phyloP scores from a whole-genome alignment of 2,888 invertebrate species.

The Cosmorhoe ocellata region DNA sequence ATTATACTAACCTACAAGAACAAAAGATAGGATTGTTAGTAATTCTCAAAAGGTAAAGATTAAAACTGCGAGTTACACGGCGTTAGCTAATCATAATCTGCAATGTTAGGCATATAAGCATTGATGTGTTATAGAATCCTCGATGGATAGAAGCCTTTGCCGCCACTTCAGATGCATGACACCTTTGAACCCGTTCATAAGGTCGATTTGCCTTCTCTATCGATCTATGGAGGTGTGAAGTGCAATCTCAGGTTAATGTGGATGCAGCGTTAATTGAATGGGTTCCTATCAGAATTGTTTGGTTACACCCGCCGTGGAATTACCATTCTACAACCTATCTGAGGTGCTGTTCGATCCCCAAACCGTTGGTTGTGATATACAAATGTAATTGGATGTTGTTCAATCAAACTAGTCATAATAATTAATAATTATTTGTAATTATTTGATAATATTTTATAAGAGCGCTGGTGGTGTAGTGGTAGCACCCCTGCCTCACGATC shows the following conservation, averaged over 20 bases:
- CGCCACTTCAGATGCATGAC: constrained; percentile 5
- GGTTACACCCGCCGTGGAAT: constrained; percentile 33
- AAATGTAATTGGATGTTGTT: too few species aligned
- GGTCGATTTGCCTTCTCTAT: constrained; percentile 7
- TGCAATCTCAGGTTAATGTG: constrained; percentile 33
- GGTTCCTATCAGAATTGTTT: constrained; percentile 39
- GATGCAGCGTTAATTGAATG: constrained; percentile 49
- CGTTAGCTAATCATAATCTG: too few species aligned
- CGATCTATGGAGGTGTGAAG: constrained; percentile 21
- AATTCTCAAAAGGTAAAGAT: too few species aligned
- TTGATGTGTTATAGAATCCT: too few species aligned
- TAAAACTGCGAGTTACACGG: too few species aligned
- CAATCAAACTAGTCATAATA: too few species aligned
- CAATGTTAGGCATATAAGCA: too few species aligned
- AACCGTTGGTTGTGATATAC: constrained; percentile 12
- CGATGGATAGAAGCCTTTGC: too few species aligned
- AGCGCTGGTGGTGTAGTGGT: too few species aligned
- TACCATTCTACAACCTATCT: constrained; percentile 6
- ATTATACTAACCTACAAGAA: background rate
- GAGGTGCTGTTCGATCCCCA: background rate
- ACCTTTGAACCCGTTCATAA: constrained; percentile 5
- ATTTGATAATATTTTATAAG: too few species aligned
- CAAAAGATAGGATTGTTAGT: constrained; percentile 7
- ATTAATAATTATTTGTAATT: too few species aligned
- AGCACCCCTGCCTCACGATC: too few species aligned